Conservation (phyloP, 23 tunicate species). For the Ciona savignyi region DNA sequence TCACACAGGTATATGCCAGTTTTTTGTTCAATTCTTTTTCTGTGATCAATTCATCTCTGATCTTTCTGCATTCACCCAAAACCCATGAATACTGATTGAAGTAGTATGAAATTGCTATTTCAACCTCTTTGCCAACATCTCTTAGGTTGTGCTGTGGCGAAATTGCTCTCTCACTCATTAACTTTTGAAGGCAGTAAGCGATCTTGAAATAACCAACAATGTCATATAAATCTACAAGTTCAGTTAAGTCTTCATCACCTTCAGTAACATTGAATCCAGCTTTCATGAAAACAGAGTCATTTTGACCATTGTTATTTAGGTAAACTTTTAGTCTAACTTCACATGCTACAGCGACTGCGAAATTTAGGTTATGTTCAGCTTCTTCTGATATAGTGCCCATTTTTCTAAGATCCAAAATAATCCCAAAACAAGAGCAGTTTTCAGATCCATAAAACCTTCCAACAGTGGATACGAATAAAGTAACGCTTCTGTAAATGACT, state of each 20-base stretch:
- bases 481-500: conserved; percentile 45
- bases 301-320: conserved; percentile 9
- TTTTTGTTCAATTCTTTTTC: not conserved
- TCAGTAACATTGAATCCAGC: not conserved
- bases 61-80: not conserved
- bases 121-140: not conserved
- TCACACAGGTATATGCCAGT: not conserved
- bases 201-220: not conserved
- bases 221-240: not conserved
- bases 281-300: not conserved
- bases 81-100: not conserved
- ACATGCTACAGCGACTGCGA: conserved; percentile 66
- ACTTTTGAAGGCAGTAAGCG: not conserved
- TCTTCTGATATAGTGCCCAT: conserved; percentile 8
- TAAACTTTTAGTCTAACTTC: conserved; percentile 57
- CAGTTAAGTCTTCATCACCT: not conserved
- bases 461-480: conserved; percentile 41
- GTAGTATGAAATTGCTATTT: not conserved
- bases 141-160: not conserved
- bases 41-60: not conserved
- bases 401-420: conserved; percentile 16
- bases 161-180: not conserved
- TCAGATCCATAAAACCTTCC: conserved; percentile 26
- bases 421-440: conserved; percentile 33
- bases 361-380: conserved; percentile 18